Conservation (phyloP, 2,888 invertebrate genomes). For the Notocelia uddmanniana region DNA sequence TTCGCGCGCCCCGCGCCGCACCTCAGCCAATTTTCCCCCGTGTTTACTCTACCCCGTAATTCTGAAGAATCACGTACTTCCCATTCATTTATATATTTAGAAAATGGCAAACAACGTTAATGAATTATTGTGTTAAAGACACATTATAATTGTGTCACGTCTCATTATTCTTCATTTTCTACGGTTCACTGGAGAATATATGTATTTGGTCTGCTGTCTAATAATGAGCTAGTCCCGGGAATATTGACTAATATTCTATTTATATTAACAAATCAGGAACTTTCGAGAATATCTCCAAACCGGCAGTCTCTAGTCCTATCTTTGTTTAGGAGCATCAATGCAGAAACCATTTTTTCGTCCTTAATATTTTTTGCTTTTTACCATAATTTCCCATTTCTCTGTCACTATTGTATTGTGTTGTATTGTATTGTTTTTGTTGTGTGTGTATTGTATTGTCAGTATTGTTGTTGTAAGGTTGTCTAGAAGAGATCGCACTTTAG, state of each 20-base stretch:
- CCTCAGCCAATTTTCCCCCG: conserved; percentile 61
- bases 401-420: neutral
- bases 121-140: conserved; percentile 15
- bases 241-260: neutral
- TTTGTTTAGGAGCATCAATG: too few relatives aligned
- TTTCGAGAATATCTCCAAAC: too few relatives aligned
- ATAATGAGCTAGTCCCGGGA: neutral
- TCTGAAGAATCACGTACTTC: conserved; percentile 56
- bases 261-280: too few relatives aligned
- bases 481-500: too few relatives aligned
- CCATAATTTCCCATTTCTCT: neutral
- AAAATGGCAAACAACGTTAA: conserved; percentile 25
- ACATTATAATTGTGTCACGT: conserved; percentile 17
- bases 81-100: conserved; percentile 46
- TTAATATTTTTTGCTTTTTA: too few relatives aligned
- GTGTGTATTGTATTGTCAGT: too few relatives aligned
- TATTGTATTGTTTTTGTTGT: too few relatives aligned
- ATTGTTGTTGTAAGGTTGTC: too few relatives aligned
- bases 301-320: too few relatives aligned
- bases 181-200: neutral
- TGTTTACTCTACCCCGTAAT: conserved; percentile 66
- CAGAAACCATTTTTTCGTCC: too few relatives aligned
- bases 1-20: conserved; percentile 49
- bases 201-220: neutral
- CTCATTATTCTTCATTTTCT: conserved; percentile 29